phyloP scores from a whole-genome alignment of 2,113 vertebrate genomes.

The Hucho hucho region DNA sequence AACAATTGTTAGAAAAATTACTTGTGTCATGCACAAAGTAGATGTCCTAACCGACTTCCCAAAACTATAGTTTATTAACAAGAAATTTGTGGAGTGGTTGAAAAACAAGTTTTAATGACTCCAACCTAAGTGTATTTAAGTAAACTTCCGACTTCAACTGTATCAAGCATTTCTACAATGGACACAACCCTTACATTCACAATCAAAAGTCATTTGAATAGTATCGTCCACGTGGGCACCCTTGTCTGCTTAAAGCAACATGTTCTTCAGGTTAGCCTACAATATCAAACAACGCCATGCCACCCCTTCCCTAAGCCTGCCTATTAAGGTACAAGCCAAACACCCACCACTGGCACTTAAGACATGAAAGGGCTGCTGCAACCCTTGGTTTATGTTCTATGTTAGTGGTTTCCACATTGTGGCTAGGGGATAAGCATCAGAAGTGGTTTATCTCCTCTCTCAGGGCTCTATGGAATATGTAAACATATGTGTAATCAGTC shows the following conservation, averaged over 20 bases:
- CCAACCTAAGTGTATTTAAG: too few relatives aligned
- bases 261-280: conserved; percentile 17
- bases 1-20: too few relatives aligned
- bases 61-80: too few relatives aligned
- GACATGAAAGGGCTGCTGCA: conserved; percentile 69
- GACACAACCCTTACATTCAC: conserved; percentile 17
- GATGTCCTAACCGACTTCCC: too few relatives aligned
- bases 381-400: conserved; percentile 73
- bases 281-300: conserved; percentile 43
- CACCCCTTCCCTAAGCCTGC: conserved; percentile 25
- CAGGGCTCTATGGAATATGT: conserved; percentile 73
- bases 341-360: conserved; percentile 63
- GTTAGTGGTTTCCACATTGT: conserved; percentile 73
- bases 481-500: conserved; percentile 73
- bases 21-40: too few relatives aligned
- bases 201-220: neutral
- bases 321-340: conserved; percentile 56
- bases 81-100: too few relatives aligned
- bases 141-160: too few relatives aligned
- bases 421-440: conserved; percentile 75
- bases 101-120: too few relatives aligned
- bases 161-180: conserved; percentile 25
- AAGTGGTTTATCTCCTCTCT: conserved; percentile 71
- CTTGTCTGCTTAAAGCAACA: neutral
- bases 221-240: neutral